Base-by-base conservation (phyloP, 2,113 vertebrate genomes). In the Podarcis muralis region DNA sequence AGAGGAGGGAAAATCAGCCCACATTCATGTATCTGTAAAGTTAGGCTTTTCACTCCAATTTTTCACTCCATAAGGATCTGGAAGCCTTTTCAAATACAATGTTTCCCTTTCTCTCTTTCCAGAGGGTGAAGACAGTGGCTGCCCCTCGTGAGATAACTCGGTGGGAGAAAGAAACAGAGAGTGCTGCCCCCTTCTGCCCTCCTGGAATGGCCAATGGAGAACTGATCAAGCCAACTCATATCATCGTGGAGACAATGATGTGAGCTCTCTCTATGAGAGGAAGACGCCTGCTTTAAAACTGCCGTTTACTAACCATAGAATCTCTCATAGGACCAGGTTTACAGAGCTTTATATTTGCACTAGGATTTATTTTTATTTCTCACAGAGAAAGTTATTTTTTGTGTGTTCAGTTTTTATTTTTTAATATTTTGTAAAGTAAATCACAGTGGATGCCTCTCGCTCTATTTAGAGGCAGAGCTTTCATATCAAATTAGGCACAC, bases 201-300 rank as follows among this genome's bases (percentile, higher is more conserved):
- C 98, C 97, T 62, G 92, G 96, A 86, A 83, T 93, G 76, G 77
- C 95, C 0, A 98, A 98, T 89, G 98, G 97, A 32, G 94, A 97
- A 88, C 97, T 98, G 95, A 97, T 97, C 95, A 99, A 98, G 95
- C 98, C 98, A 86, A 98, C 98, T 87, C 98, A 99, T 97, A 98
- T 98, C 97, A 97, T 99, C 94, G 98, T 99, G 96, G 99, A 99
- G 97, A 99, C 98, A 94, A 99, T 97, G 97, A 99, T 99, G 99
- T 99, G 98, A 99, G 97, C 97, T 94, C 97, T 97, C 97, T 97
- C 97, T 97, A 96, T 97, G 96, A 97, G 96, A 97, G 96, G 97
- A 97, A 95, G 95, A 96, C 95, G 92, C 95, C 96, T 97, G 97
- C 97, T 97, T 97, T 96, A 96, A 88, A 88, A 97, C 97, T 97